Evolutionary conservation across 2,113 vertebrate species (phyloP).

Genomic region (Lagopus leucura): DNA sequence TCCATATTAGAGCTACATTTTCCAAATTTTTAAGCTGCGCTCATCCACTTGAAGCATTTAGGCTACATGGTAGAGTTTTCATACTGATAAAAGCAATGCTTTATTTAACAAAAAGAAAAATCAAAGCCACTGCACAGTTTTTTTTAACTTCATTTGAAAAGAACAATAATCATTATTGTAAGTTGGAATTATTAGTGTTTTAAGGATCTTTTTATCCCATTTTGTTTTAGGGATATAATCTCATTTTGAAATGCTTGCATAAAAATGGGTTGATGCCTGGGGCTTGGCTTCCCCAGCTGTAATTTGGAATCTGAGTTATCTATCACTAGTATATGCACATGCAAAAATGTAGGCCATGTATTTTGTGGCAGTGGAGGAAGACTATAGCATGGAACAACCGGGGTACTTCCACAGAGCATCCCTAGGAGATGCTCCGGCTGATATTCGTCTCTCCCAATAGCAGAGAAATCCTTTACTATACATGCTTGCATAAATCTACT

Average conservation of each 20-base stretch:
- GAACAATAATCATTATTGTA: slow-evolving; percentile 4
- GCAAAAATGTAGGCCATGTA: neutral
- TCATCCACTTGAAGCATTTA: neutral
- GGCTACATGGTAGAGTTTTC: neutral
- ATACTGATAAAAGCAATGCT: neutral
- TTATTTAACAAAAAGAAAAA: slow-evolving; percentile 2
- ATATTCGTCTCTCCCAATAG: slow-evolving; percentile 19
- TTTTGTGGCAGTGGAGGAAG: neutral
- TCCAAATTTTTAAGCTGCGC: neutral
- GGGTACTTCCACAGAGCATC: neutral
- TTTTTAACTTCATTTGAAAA: slow-evolving; percentile 23
- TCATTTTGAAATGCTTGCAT: slow-evolving; percentile 29
- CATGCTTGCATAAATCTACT: neutral
- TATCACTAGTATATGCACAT: slow-evolving; percentile 30
- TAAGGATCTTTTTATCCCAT: neutral
- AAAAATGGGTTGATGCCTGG: neutral
- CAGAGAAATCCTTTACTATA: neutral
- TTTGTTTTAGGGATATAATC: slow-evolving; percentile 35
- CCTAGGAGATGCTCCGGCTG: slow-evolving; percentile 8
- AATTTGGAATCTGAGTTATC: slow-evolving; percentile 35
- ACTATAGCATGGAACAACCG: neutral
- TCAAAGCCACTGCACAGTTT: neutral
- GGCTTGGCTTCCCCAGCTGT: slow-evolving; percentile 16
- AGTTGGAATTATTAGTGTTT: slow-evolving; percentile 39
- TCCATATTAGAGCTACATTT: neutral